Evolutionary conservation across 2,888 invertebrate genomes (phyloP).

Genomic region (Rhagium mordax): DNA sequence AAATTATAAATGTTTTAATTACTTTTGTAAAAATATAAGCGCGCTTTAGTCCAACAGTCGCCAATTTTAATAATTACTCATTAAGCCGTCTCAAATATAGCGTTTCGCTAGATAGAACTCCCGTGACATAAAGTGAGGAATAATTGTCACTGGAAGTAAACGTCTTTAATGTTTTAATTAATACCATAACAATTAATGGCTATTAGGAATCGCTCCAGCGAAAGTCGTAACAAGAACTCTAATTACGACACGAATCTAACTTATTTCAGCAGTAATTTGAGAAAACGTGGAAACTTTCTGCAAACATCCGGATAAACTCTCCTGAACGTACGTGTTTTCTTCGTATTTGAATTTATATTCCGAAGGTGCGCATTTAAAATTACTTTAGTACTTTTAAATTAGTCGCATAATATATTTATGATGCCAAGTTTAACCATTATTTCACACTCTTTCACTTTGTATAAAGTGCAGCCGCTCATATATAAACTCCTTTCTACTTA

Average conservation of each 20-base stretch:
- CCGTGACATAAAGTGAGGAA: neutral
- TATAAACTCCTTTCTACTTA: conserved; percentile 17
- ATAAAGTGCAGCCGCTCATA: conserved; percentile 23
- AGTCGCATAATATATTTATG: conserved; percentile 64
- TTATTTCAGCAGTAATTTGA: conserved; percentile 65
- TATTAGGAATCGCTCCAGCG: conserved; percentile 60
- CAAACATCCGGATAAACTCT: conserved; percentile 65
- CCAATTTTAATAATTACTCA: neutral
- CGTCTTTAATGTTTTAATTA: conserved; percentile 37
- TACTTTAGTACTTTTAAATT: conserved; percentile 65
- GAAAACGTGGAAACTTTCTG: conserved; percentile 65
- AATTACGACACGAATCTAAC: conserved; percentile 64
- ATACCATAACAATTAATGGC: conserved; percentile 61
- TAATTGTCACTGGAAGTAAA: conserved; percentile 1
- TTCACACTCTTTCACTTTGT: conserved; percentile 33
- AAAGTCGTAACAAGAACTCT: conserved; percentile 62
- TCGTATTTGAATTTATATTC: conserved; percentile 62
- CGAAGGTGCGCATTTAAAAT: conserved; percentile 62
- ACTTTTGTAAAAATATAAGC: neutral
- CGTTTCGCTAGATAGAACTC: neutral
- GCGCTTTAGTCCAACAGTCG: neutral
- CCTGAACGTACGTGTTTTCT: conserved; percentile 62
- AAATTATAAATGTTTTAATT: neutral
- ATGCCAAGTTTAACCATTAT: conserved; percentile 49
- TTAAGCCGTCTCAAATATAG: neutral